Percentiles rank a stretch among this genome's conserved stretches.
phyloP scores from a whole-genome alignment of 2,113 vertebrate species.

The Lepidothrix coronata region DNA sequence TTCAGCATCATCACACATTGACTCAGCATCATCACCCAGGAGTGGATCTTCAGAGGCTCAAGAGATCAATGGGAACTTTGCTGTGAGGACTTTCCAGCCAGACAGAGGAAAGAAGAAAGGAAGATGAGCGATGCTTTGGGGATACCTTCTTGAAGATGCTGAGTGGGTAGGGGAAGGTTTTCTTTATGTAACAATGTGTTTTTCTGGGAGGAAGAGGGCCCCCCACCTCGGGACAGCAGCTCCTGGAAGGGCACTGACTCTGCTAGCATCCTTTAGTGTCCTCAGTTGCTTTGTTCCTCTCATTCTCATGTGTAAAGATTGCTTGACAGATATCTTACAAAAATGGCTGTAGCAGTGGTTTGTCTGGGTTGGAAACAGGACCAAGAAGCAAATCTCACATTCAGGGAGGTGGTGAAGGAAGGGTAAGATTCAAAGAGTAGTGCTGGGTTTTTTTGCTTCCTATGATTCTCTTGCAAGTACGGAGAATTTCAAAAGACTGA shows the following conservation, averaged over 20 bases:
- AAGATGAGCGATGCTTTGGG: neutral
- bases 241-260: neutral
- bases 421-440: neutral
- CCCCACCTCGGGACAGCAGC: accelerated
- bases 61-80: neutral
- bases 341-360: neutral
- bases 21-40: neutral
- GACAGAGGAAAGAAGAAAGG: neutral
- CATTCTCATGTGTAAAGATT: neutral
- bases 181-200: neutral
- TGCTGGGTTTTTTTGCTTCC: neutral
- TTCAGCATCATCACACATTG: neutral
- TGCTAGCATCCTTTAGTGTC: neutral
- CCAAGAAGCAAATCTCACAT: neutral
- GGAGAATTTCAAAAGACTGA: neutral
- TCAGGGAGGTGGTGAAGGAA: neutral
- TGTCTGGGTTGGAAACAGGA: neutral
- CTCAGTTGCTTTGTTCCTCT: neutral
- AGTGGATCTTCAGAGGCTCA: neutral
- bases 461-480: neutral
- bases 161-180: neutral
- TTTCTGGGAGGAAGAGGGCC: neutral
- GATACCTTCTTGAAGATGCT: neutral
- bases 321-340: neutral
- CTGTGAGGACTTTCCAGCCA: neutral